These are phyloP conservation scores for Picathartes gymnocephalus DNA, from an alignment of 2,113 vertebrate genomes.

Conservation along the genomic window DNA sequence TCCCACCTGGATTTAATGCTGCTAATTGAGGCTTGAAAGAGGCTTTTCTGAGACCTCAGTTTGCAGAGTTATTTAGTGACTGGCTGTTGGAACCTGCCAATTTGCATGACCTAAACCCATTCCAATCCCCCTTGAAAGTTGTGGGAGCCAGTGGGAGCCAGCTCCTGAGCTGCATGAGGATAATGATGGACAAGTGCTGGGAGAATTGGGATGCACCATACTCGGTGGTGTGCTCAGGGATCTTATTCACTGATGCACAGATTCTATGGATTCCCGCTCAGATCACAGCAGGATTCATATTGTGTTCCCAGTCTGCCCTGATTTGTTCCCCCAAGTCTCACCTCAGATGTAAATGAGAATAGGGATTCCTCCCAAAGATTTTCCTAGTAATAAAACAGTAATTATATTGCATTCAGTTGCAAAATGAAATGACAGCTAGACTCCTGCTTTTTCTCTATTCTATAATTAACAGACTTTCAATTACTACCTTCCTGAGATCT, in stretches of 20 bases:
- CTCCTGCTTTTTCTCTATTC: not conserved
- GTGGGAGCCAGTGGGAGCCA: fast-evolving
- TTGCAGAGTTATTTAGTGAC: not conserved
- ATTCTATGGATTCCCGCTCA: not conserved
- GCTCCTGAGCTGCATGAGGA: fast-evolving
- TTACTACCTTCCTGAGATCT: not conserved
- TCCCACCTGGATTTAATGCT: not conserved
- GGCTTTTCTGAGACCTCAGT: not conserved
- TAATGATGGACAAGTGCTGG: not conserved
- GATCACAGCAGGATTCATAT: not conserved
- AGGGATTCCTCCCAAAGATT: not conserved
- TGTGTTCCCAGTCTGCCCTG: fast-evolving
- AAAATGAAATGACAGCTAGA: conserved; percentile 33
- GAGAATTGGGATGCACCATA: not conserved
- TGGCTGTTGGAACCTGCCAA: not conserved
- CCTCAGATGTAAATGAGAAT: not conserved
- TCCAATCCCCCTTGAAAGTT: fast-evolving
- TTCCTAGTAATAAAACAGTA: not conserved
- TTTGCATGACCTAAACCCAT: not conserved
- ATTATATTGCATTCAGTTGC: not conserved
- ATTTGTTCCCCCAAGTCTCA: not conserved
- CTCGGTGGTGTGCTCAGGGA: not conserved
- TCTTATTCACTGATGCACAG: fast-evolving
- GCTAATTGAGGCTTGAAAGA: not conserved
- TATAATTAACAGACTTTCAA: conserved; percentile 14